Conservation (phyloP, 2,113 vertebrate species). For the Scopus umbretta region DNA sequence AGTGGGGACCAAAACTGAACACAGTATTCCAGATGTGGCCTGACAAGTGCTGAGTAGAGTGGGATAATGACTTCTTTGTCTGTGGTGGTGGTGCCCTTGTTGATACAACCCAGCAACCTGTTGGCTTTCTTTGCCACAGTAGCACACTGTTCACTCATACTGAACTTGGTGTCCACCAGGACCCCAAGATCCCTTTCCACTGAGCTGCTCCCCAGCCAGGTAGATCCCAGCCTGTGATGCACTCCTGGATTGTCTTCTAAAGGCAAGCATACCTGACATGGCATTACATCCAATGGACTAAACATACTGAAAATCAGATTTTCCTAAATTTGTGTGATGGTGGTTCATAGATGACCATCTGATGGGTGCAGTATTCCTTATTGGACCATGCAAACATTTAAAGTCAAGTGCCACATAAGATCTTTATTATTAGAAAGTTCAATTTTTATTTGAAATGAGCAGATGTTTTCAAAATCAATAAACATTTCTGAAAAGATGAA, state of each 20-base stretch:
- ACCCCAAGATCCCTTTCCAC: neutral
- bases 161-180: neutral
- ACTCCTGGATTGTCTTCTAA: neutral
- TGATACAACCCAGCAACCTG: neutral
- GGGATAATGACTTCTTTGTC: neutral
- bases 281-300: neutral
- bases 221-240: neutral
- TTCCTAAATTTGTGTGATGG: neutral
- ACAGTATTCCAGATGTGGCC: neutral
- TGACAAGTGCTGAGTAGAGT: neutral
- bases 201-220: neutral
- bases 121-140: neutral
- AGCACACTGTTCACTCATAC: neutral
- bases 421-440: neutral
- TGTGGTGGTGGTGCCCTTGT: neutral
- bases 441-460: neutral
- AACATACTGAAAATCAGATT: neutral
- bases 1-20: too few species aligned
- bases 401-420: neutral
- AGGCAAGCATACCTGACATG: neutral
- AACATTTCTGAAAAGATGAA: neutral
- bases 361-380: neutral
- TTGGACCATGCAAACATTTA: neutral
- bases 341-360: neutral
- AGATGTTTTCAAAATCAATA: neutral